These are phyloP conservation scores for Thaumatotibia leucotreta DNA, from an alignment of 1,140 invertebrate species.

Conservation along the genomic window DNA sequence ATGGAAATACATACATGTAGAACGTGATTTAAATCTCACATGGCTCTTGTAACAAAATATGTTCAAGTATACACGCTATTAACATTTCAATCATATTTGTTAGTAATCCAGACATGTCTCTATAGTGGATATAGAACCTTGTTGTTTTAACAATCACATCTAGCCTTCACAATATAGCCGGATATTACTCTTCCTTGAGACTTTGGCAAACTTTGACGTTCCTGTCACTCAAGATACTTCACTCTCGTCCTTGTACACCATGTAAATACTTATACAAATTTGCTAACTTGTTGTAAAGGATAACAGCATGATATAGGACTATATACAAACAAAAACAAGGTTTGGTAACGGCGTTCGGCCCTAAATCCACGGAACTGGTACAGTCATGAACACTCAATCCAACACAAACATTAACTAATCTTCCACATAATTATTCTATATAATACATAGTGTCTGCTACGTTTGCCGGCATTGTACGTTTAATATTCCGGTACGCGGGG, in stretches of 20 bases:
- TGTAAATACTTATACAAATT: not conserved
- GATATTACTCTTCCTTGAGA: not conserved
- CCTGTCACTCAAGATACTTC: not conserved
- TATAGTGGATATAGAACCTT: not conserved
- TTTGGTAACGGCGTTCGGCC: not conserved
- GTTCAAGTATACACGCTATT: not conserved
- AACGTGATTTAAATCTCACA: too few relatives aligned
- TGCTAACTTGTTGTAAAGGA: not conserved
- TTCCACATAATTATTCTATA: not conserved
- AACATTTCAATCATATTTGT: too few relatives aligned
- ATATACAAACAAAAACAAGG: not conserved
- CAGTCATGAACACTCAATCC: not conserved
- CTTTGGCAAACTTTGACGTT: not conserved
- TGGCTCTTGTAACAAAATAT: too few relatives aligned
- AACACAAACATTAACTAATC: constrained; percentile 4
- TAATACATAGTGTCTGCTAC: not conserved
- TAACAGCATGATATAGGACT: not conserved
- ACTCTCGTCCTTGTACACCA: not conserved
- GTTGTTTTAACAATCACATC: not conserved
- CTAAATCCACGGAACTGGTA: not conserved
- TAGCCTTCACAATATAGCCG: not conserved
- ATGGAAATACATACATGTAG: too few relatives aligned
- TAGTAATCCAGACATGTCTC: not conserved
- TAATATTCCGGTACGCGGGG: not conserved
- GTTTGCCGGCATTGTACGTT: not conserved